phyloP scores from a whole-genome alignment of 2,113 vertebrate species.

The Pluvianellus socialis region DNA sequence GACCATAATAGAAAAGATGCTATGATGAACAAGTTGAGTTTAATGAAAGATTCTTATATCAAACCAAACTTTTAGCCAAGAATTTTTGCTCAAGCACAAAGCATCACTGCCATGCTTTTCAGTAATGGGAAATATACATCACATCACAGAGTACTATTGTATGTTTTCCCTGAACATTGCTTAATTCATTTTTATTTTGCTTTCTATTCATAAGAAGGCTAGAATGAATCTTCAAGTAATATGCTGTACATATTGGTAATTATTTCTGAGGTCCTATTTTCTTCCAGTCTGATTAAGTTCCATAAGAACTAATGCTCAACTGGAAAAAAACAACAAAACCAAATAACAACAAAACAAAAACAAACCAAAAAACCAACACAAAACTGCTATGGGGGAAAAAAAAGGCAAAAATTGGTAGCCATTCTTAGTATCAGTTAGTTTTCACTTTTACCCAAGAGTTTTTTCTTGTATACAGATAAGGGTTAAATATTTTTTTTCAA shows the following conservation, averaged over 20 bases:
- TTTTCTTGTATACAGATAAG: background rate
- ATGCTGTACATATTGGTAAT: background rate
- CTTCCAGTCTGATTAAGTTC: background rate
- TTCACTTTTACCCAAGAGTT: background rate
- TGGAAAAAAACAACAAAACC: background rate
- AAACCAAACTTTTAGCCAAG: background rate
- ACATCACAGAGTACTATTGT: background rate
- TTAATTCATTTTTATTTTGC: background rate
- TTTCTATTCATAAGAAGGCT: background rate
- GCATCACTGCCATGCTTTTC: background rate
- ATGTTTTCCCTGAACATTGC: background rate
- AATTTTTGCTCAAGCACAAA: background rate
- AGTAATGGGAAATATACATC: background rate
- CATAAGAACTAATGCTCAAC: background rate
- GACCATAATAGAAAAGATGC: background rate
- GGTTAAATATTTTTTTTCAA: background rate
- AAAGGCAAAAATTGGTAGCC: background rate
- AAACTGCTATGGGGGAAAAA: background rate
- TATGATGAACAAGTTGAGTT: background rate
- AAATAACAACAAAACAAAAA: no score
- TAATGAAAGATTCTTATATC: background rate
- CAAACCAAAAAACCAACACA: background rate
- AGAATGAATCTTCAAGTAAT: background rate
- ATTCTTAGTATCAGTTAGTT: background rate
- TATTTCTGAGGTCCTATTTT: background rate